Evolutionary conservation across 2,113 vertebrate species (phyloP).

Genomic region (Neopipo cinnamomea): DNA sequence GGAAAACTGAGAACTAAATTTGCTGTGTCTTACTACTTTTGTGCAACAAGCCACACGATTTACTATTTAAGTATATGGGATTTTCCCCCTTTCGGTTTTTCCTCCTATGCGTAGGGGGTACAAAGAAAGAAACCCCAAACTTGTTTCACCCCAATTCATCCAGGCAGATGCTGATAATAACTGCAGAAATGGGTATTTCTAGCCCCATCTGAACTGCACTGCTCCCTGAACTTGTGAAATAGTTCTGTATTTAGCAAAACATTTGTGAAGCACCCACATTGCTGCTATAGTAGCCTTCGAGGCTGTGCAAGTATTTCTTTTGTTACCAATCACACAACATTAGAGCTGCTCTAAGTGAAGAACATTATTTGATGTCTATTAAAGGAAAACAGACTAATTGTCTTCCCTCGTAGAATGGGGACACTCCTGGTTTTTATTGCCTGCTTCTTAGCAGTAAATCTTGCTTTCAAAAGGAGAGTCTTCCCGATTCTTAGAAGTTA

Average conservation of each 20-base stretch:
- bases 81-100: neutral
- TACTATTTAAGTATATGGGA: neutral
- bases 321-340: neutral
- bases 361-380: neutral
- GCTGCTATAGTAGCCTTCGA: neutral
- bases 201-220: neutral
- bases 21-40: accelerated
- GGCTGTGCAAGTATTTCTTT: neutral
- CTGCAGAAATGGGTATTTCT: neutral
- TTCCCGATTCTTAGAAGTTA: neutral
- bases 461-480: neutral
- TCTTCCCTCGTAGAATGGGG: accelerated
- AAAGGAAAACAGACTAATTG: neutral
- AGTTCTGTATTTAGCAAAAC: neutral
- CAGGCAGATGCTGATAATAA: neutral
- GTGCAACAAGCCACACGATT: neutral
- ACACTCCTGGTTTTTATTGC: neutral
- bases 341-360: neutral
- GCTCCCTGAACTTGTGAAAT: neutral
- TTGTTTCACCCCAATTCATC: neutral
- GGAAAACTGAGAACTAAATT: neutral
- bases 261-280: neutral
- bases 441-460: neutral
- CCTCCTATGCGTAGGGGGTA: accelerated
- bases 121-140: neutral